phyloP scores from a whole-genome alignment of 2,113 vertebrate species.

The Thunnus thynnus region DNA sequence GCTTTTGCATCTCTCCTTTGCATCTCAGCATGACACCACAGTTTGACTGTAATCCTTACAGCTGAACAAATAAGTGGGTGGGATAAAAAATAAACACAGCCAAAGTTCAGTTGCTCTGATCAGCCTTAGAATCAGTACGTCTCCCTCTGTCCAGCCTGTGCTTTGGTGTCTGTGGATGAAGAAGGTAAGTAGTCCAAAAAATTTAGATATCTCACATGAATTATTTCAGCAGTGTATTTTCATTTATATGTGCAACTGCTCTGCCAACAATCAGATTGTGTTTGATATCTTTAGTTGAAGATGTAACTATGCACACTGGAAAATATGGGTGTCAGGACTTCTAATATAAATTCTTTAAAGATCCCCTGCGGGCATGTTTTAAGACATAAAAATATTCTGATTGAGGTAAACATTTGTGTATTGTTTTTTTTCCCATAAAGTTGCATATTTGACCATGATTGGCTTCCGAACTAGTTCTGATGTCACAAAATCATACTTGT shows the following conservation, averaged over 20 bases:
- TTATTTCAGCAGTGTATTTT: not conserved
- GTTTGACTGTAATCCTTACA: slow-evolving; percentile 50
- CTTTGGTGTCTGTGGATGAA: slow-evolving; percentile 19
- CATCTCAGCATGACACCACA: slow-evolving; percentile 1
- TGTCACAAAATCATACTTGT: too few species aligned
- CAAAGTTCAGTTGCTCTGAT: slow-evolving; percentile 67
- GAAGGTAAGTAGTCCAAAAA: slow-evolving; percentile 47
- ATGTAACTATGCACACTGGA: not conserved
- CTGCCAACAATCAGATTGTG: not conserved
- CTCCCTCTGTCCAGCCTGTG: not conserved
- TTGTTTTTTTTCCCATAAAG: too few species aligned
- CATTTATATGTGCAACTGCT: not conserved
- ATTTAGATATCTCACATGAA: not conserved
- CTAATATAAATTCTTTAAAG: not conserved
- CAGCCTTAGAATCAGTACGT: slow-evolving; percentile 23
- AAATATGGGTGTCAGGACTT: too few species aligned
- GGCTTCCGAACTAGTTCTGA: too few species aligned
- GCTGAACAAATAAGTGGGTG: slow-evolving; percentile 32
- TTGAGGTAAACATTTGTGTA: too few species aligned
- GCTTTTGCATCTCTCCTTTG: not conserved
- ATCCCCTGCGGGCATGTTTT: too few species aligned
- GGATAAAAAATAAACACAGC: slow-evolving; percentile 63
- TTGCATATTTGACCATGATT: too few species aligned
- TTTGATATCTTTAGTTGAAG: not conserved
- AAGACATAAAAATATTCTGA: too few species aligned